Conservation (phyloP, 2,797 vertebrate genomes). For the Falco peregrinus region DNA sequence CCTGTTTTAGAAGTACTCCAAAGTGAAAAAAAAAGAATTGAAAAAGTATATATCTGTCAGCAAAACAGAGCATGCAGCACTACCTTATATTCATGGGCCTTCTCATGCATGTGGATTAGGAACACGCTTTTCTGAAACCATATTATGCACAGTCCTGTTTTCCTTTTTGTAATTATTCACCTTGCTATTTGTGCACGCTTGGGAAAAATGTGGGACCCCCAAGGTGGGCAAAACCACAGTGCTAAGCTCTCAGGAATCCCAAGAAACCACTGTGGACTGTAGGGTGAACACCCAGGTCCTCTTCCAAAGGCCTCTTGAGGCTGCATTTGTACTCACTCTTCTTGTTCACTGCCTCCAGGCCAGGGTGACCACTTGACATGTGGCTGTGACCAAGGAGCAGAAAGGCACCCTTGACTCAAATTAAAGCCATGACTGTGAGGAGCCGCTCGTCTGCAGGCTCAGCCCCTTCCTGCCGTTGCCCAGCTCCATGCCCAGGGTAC, state of each 20-base stretch:
- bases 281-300: not conserved
- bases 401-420: not conserved
- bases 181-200: not conserved
- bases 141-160: not conserved
- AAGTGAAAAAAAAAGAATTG: not conserved
- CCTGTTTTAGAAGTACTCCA: not conserved
- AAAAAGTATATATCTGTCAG: not conserved
- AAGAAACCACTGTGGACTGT: not conserved
- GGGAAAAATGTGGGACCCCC: not conserved
- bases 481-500: not conserved
- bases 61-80: not conserved
- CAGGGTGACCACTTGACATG: fast-evolving
- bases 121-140: not conserved
- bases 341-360: not conserved
- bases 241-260: not conserved
- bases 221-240: not conserved
- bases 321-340: not conserved
- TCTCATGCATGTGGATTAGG: not conserved
- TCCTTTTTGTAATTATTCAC: not conserved
- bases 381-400: not conserved
- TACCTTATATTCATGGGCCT: not conserved
- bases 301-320: not conserved
- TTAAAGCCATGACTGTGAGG: fast-evolving
- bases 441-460: fast-evolving
- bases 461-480: not conserved